Base-by-base conservation (phyloP, 2,113 vertebrate genomes). In the Naja naja region DNA sequence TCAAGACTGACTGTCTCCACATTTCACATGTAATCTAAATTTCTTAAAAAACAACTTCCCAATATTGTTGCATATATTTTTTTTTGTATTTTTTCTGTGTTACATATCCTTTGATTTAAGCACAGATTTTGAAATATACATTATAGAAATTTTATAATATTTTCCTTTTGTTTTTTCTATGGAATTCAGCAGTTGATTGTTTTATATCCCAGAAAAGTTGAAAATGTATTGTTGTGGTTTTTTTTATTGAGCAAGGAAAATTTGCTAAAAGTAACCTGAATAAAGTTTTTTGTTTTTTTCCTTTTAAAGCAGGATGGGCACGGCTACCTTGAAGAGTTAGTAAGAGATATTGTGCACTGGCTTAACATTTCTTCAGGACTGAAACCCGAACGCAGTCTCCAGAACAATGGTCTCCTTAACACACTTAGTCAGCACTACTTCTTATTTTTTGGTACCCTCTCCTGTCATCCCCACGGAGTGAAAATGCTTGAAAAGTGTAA, bases 351-450 rank as follows among this genome's bases (percentile, higher is more conserved):
- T 96, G 99, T 99, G 91, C 97, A 97, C 18, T 99, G 99, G 99
- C 98, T 99, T 18, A 98, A 98, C 81, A 98, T 97, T 0, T 98
- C 98, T 64, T 99, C 98, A 11, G 99, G 99, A 85, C 98, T 99
- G 95, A 99, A 99, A 96, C 98, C 99, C 0, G 99, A 99, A 96
- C 98, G 98, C 94, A 98, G 98, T 95, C 98, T 99, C 94, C 99
- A 99, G 94, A 99, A 98, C 94, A 99, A 99, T 87, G 99, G 99
- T 34, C 98, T 99, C 93, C 97, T 99, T 95, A 99, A 98, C 95
- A 99, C 99, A 2, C 98, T 99, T 94, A 99, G 99, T 97, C 99
- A 99, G 97, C 98, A 99, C 98, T 99, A 99, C 98, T 99, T 99
- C 96, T 98, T 99, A 86, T 99, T 99, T 97, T 98, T 99, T 95